Evolutionary conservation across 2,888 invertebrate species (phyloP).

Genomic region (Tachina fera): DNA sequence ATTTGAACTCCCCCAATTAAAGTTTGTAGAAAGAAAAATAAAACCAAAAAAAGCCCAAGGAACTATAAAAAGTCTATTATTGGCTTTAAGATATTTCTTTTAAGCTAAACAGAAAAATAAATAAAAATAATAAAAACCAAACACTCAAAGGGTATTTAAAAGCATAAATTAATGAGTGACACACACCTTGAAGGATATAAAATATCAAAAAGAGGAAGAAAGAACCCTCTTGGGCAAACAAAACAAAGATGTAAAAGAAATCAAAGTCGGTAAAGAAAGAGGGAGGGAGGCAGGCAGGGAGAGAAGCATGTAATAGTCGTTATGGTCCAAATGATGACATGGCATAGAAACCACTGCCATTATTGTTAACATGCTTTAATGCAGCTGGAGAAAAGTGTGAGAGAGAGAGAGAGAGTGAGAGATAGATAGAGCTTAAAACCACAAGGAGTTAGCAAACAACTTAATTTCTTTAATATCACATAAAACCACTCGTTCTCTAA

Average conservation of each 20-base stretch:
- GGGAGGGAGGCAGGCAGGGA: neutral
- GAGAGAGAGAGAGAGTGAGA: neutral
- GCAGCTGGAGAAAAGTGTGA: neutral
- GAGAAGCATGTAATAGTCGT: neutral
- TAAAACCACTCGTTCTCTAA: neutral
- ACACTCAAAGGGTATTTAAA: conserved; percentile 22
- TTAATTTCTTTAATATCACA: conserved; percentile 39
- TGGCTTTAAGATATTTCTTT: conserved; percentile 28
- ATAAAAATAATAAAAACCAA: conserved; percentile 12
- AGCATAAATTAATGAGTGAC: conserved; percentile 22
- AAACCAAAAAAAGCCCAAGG: neutral
- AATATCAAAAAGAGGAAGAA: conserved; percentile 30
- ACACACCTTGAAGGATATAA: conserved; percentile 56
- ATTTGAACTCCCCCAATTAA: conserved; percentile 45
- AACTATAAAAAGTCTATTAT: conserved; percentile 15
- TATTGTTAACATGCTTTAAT: neutral
- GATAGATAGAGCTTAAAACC: conserved; percentile 10
- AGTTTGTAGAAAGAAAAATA: conserved; percentile 32
- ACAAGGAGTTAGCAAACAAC: conserved; percentile 51
- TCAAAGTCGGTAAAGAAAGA: neutral
- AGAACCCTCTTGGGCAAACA: conserved; percentile 21
- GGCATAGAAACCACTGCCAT: conserved; percentile 8
- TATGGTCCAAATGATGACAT: neutral
- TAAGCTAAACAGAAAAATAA: conserved; percentile 14
- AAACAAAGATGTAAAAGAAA: neutral